phyloP scores from a whole-genome alignment of 2,888 invertebrate genomes.

The Bimastos eiseni region DNA sequence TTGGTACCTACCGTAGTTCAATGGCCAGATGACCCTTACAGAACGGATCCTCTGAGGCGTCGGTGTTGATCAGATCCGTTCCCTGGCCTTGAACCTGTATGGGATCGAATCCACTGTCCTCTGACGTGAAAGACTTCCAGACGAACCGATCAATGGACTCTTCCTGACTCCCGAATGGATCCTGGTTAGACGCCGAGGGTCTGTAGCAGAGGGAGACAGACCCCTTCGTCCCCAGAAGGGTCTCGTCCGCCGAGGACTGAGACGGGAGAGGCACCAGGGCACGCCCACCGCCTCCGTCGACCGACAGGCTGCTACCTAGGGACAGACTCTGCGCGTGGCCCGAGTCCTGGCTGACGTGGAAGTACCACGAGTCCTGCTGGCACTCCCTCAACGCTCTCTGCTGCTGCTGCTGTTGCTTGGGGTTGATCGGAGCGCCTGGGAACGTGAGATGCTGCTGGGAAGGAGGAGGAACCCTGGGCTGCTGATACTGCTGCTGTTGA shows the following conservation, averaged over 20 bases:
- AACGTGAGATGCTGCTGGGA: background rate
- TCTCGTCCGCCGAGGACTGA: background rate
- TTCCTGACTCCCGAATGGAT: background rate
- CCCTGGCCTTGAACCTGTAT: background rate
- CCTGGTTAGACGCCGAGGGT: background rate
- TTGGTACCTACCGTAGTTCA: background rate
- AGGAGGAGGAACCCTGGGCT: no score
- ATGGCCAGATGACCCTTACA: background rate
- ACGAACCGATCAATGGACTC: background rate
- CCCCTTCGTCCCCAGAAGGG: background rate
- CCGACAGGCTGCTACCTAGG: background rate
- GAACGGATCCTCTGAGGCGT: background rate
- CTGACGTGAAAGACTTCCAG: constrained; percentile 10
- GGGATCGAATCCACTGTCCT: constrained; percentile 15
- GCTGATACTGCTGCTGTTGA: no score
- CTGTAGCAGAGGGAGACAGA: background rate
- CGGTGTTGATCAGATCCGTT: background rate
- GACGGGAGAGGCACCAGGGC: background rate
- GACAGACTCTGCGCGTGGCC: constrained; percentile 3
- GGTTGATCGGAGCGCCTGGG: background rate
- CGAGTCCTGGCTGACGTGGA: constrained; percentile 6
- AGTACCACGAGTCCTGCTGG: background rate
- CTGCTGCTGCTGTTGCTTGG: no score
- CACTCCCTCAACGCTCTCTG: background rate
- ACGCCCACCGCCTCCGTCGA: background rate